Percentiles rank a stretch among this genome's conserved stretches.
These are phyloP conservation scores for Brachyrhaphis roseni DNA, from an alignment of 2,797 vertebrate genomes.

Conservation along the genomic window DNA sequence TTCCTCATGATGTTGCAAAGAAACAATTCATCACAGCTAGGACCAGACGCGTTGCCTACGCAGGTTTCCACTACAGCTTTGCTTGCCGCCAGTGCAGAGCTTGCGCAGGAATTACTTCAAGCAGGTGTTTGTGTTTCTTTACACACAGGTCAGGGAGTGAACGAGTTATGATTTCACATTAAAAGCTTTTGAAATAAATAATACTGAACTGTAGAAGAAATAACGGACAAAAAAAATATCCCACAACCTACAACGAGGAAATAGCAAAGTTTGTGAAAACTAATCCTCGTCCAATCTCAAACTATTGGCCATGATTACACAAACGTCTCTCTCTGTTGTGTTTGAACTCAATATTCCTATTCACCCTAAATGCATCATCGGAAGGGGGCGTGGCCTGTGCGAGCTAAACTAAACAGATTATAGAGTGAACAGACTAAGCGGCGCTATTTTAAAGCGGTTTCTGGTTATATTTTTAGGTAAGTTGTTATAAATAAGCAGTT, in stretches of 20 bases:
- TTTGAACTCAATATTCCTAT: background rate
- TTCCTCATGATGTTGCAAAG: background rate
- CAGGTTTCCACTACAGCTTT: background rate
- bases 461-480: conserved; percentile 40
- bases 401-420: conserved; percentile 40
- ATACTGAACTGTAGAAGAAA: background rate
- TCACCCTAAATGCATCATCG: conserved; percentile 29
- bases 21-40: background rate
- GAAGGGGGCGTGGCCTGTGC: background rate
- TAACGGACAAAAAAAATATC: background rate
- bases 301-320: background rate
- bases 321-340: background rate
- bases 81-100: background rate
- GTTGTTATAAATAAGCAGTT: background rate
- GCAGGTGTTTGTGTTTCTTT: background rate
- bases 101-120: background rate
- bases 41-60: background rate
- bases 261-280: background rate
- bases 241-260: background rate
- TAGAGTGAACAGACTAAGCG: background rate
- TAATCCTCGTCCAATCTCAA: background rate
- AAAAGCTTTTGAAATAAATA: background rate
- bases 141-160: too few relatives aligned
- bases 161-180: background rate
- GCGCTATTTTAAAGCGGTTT: background rate